Base-by-base conservation (phyloP, 2,113 vertebrate species). In the Poeciliopsis retropinna region DNA sequence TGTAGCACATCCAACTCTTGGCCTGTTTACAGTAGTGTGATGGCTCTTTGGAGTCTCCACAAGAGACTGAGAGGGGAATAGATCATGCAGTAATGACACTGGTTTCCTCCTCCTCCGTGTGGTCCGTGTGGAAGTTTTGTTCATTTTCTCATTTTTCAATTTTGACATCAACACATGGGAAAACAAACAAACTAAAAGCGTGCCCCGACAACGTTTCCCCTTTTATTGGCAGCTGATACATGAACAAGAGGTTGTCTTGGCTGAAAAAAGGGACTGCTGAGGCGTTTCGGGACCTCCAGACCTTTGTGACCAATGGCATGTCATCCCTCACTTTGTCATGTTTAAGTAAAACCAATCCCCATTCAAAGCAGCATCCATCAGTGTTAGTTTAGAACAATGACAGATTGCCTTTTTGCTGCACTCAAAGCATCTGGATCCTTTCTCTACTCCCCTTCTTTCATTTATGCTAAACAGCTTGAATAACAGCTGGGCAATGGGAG, bases 341-440 rank as follows among this genome's bases (percentile, higher is more conserved):
- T 94, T 95, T 95, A 95, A 95, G 92, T 92, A 94, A 94, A 94
- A 95, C 94, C 95, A 94, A 93, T 94, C 92, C 87, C 90, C 91
- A 91, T 95, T 94, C 92, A 95, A 93, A 93, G 87, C 81, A 66
- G 89, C 94, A 95, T 95, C 94, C 90, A 95, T 95, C 94, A 95
- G 90, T 91, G 94, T 95, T 95, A 94, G 93, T 85, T 92, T 84
- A 89, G 90, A 94, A 92, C 91, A 94, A 94, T 95, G 94, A 95
- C 94, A 95, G 92, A 94, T 93, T 92, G 92, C 92, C 83, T 95
- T 94, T 93, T 88, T 84, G 85, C 88, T 41, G 80, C 89, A 89
- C 90, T 89, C 90, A 92, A 92, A 94, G 94, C 94, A 95, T 94
- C 94, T 94, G 92, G 93, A 94, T 94, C 88, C 89, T 92, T 91